These are phyloP conservation scores for Ceratotherium simum DNA, from an alignment of 2,113 vertebrate genomes.

Conservation along the genomic window DNA sequence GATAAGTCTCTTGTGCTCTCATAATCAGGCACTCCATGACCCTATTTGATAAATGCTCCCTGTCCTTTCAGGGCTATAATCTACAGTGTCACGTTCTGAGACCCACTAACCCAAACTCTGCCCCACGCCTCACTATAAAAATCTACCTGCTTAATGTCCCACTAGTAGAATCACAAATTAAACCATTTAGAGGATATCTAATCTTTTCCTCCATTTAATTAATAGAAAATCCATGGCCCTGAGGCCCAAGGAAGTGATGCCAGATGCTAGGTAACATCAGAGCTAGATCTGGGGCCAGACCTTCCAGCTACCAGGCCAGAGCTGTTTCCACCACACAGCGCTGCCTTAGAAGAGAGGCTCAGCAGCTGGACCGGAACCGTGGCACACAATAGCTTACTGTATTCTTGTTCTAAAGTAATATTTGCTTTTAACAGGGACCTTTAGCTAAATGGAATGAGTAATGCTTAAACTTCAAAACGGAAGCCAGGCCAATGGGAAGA, in stretches of 20 bases:
- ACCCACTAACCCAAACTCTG: not conserved
- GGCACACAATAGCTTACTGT: not conserved
- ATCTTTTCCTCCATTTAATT: not conserved
- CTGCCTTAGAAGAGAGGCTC: not conserved
- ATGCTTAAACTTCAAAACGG: conserved; percentile 42
- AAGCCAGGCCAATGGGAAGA: not conserved
- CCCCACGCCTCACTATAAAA: not conserved
- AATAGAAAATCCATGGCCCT: not conserved
- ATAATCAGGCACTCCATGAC: not conserved
- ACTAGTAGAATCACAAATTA: not conserved
- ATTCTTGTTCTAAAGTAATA: not conserved
- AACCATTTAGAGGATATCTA: not conserved
- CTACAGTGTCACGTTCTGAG: not conserved
- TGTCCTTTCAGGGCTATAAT: not conserved
- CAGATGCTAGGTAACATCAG: not conserved
- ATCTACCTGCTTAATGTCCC: not conserved
- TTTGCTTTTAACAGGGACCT: not conserved
- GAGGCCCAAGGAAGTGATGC: not conserved
- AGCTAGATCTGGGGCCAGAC: not conserved
- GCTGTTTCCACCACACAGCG: not conserved
- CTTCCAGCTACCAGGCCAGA: not conserved
- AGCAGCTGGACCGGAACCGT: not conserved
- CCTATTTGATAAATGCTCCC: not conserved
- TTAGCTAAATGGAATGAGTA: not conserved
- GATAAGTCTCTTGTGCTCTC: not conserved